phyloP scores from a whole-genome alignment of 2,888 invertebrate species.

The Caenorhabditis sp. region DNA sequence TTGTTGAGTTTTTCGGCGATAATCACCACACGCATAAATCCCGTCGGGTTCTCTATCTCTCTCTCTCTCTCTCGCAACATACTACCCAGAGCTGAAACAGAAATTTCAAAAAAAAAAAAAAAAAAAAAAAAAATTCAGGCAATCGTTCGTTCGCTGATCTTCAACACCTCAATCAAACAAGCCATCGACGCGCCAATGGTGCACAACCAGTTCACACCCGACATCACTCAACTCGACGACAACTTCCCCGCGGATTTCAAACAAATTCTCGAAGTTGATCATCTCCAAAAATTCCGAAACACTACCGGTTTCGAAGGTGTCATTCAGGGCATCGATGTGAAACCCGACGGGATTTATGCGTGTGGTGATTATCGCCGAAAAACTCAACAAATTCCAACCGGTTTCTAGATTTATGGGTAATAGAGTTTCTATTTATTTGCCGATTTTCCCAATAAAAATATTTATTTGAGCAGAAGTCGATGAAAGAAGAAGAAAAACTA shows the following conservation, averaged over 20 bases:
- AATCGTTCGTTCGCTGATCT: constrained; percentile 80
- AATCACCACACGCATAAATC: constrained; percentile 67
- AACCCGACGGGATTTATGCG: constrained; percentile 58
- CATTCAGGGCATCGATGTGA: constrained; percentile 54
- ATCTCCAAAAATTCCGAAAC: constrained; percentile 65
- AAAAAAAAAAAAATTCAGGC: too few species aligned
- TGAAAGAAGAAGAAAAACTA: neutral
- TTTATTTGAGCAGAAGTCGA: neutral
- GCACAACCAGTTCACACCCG: constrained; percentile 85
- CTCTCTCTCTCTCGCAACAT: constrained; percentile 64
- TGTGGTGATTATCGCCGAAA: constrained; percentile 66
- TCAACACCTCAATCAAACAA: constrained; percentile 80
- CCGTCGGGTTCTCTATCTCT: constrained; percentile 47
- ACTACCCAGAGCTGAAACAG: constrained; percentile 66
- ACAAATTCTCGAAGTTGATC: constrained; percentile 60
- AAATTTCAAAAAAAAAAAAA: constrained; percentile 64
- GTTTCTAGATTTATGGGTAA: constrained; percentile 52
- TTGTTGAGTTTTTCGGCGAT: constrained; percentile 61
- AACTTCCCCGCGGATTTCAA: constrained; percentile 75
- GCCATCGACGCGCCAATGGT: constrained; percentile 83
- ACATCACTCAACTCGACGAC: constrained; percentile 79
- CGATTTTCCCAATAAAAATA: too few species aligned
- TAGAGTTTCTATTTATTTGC: too few species aligned
- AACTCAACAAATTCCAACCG: constrained; percentile 63
- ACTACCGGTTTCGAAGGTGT: constrained; percentile 69